Conservation (phyloP, 2,888 invertebrate genomes). For the Polymixis flavicincta region DNA sequence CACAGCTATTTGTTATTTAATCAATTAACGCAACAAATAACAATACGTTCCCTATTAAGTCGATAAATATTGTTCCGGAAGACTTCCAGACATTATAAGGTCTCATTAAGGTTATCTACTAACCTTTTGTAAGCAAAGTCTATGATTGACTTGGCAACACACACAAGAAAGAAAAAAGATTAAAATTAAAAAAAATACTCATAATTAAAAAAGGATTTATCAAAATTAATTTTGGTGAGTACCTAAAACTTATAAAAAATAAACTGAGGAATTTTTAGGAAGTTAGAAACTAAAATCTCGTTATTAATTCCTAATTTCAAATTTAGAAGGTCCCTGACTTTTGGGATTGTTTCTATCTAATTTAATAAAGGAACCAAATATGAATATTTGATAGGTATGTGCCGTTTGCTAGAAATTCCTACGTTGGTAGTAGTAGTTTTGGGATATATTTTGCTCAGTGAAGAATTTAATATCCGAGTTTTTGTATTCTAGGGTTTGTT, state of each 20-base stretch:
- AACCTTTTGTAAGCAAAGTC: background rate
- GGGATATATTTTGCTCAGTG: background rate
- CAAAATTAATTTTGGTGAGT: constrained; percentile 11
- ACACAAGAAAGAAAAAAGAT: background rate
- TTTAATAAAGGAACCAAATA: background rate
- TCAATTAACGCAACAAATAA: no score
- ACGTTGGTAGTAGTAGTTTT: background rate
- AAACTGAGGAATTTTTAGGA: constrained; percentile 3
- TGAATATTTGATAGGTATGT: background rate
- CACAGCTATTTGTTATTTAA: no score
- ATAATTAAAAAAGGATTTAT: background rate
- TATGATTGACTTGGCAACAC: background rate
- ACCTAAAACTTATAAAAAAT: constrained; percentile 2
- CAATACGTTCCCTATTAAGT: background rate
- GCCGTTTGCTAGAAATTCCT: background rate
- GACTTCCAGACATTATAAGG: background rate
- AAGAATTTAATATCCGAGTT: constrained; percentile 7
- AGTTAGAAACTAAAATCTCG: constrained; percentile 29
- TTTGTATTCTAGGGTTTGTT: background rate
- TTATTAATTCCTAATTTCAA: background rate
- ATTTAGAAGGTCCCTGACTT: background rate
- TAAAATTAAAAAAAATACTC: background rate
- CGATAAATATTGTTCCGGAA: background rate
- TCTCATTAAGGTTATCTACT: background rate
- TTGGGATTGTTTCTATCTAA: background rate